Conservation (phyloP, 2,113 vertebrate species). For the Gymnobelideus leadbeateri region DNA sequence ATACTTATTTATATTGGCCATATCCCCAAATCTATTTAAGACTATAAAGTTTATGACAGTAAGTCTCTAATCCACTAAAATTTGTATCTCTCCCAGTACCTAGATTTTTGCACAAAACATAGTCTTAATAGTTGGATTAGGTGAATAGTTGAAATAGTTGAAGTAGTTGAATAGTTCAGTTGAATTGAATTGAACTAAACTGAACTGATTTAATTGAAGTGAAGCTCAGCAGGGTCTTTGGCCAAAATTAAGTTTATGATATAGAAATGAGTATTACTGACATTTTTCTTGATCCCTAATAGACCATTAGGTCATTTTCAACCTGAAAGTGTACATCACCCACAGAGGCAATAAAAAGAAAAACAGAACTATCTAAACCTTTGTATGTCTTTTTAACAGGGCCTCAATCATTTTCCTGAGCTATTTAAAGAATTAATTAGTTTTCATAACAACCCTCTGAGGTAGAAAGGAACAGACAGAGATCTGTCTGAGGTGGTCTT, state of each 20-base stretch:
- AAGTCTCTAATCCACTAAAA: neutral
- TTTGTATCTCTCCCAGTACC: neutral
- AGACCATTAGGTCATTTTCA: neutral
- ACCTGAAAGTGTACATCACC: neutral
- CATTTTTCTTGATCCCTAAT: neutral
- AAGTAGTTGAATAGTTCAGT: too few species aligned
- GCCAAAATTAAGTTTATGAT: neutral
- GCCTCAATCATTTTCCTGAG: neutral
- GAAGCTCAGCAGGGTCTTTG: neutral
- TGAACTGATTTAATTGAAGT: neutral
- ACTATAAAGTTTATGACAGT: neutral
- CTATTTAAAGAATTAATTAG: conserved; percentile 8
- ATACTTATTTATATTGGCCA: neutral
- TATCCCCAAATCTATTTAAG: neutral
- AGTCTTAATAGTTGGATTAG: neutral
- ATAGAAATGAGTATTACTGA: neutral
- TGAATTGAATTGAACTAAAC: neutral
- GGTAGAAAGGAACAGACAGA: neutral
- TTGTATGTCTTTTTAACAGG: neutral
- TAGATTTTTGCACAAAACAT: neutral
- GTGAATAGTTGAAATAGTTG: too few species aligned
- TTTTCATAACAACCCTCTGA: neutral
- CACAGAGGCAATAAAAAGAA: conserved; percentile 1
- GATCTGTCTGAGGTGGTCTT: conserved; percentile 4
- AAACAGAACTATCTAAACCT: neutral